Evolutionary conservation across 2,888 invertebrate species (phyloP), one percentile per base, ranked within the genome.

Genomic region (Ctenicera cuprea): DNA sequence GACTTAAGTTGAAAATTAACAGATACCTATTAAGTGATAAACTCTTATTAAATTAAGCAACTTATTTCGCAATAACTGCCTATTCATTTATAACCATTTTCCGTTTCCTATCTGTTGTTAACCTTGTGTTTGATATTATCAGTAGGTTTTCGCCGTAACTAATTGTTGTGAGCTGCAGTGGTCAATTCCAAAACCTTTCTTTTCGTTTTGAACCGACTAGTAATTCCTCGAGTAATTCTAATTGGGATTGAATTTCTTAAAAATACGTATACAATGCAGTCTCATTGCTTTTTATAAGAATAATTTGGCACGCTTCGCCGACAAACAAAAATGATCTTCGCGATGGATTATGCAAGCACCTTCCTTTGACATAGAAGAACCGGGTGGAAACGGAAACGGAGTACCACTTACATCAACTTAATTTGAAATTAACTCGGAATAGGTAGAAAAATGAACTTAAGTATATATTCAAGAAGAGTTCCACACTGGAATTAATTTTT

Each of bases 61-160:
- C 43, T n/a, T 9, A 30, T 33, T 62, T 62, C 43, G 62, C 43
- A 62, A 62, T 45, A 62, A 30, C 43, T 18, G 7, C 38, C 59
- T 18, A 59, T 59, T 59, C 59, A 37, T 12, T 18, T 54, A 54
- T n/a, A 54, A 54, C 3, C 3, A n/a, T 22, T 59, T 59, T 59
- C 59, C 59, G 38, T 59, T 59, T 62, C 62, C 43, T 61, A 61
- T 61, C 61, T 61, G 9, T n/a, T n/a, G n/a, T n/a, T 41, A 41
- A 61, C 61, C 61, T 62, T 62, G 16, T 18, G 14, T 12, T 59
- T 45, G 41, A 43, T 62, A 45, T 7, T 16, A 62, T 62, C 62
- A 45, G n/a, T 33, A 9, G 37, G 37, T 14, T 33, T 59, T 59
- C 16, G 2, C 12, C 52, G 12, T 30, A 52, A 45, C 18, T 8